phyloP scores from a whole-genome alignment of 2,888 invertebrate species.

The Sipunculus nudus region DNA sequence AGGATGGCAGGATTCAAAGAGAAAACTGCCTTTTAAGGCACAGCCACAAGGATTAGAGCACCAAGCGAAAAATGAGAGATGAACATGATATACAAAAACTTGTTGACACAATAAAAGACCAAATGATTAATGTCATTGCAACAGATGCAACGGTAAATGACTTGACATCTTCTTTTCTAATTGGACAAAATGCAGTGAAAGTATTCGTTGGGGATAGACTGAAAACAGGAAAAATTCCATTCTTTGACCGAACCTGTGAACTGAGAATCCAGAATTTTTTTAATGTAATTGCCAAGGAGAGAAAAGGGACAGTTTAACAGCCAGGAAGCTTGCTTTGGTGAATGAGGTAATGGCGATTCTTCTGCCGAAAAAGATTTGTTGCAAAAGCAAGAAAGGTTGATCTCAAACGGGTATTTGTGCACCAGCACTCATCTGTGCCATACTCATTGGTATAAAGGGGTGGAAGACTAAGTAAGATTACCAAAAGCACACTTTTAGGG shows the following conservation, averaged over 20 bases:
- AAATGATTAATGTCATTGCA: no score
- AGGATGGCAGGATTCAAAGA: background rate
- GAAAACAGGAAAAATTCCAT: background rate
- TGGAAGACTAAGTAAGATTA: conserved; percentile 5
- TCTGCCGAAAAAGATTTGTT: conserved; percentile 7
- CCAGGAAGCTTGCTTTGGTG: background rate
- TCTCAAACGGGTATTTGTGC: conserved; percentile 2
- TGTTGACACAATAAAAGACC: no score
- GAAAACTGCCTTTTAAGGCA: no score
- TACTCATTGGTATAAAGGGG: background rate
- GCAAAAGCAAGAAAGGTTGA: conserved; percentile 12
- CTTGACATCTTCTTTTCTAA: no score
- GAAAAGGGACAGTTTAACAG: background rate
- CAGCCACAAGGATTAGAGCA: background rate
- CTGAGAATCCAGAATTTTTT: conserved; percentile 12
- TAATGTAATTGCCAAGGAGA: background rate
- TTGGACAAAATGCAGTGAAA: no score
- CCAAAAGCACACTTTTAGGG: background rate
- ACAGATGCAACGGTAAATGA: no score
- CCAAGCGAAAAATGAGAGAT: background rate
- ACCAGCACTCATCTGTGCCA: conserved; percentile 6
- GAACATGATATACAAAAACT: no score
- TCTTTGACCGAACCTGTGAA: background rate
- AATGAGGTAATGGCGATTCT: conserved; percentile 4
- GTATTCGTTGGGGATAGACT: conserved; percentile 11